Evolutionary conservation across 2,113 vertebrate genomes (phyloP).

Genomic region (Crocuta crocuta): DNA sequence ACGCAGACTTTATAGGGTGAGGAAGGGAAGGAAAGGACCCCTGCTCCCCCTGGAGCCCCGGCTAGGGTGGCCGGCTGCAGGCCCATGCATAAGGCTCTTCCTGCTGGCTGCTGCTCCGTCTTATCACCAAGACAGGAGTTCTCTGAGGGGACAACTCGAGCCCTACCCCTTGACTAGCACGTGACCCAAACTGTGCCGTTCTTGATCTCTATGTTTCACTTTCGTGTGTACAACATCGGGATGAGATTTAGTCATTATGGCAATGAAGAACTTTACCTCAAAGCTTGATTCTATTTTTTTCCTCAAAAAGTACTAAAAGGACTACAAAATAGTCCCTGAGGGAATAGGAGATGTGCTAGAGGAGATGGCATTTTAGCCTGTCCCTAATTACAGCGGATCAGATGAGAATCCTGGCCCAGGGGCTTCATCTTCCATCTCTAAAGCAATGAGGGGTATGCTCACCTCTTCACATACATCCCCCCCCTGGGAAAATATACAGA

Average conservation of each 20-base stretch:
- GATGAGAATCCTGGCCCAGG: background rate
- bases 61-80: background rate
- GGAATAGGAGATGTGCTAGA: background rate
- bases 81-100: background rate
- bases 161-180: background rate
- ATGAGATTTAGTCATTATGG: background rate
- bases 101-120: background rate
- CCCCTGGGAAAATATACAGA: background rate
- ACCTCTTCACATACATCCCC: background rate
- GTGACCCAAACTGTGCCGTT: background rate
- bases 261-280: background rate
- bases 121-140: background rate
- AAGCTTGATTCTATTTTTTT: background rate
- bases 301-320: background rate
- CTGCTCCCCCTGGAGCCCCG: background rate
- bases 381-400: accelerated
- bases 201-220: background rate
- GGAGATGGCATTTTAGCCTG: background rate
- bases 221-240: background rate
- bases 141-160: background rate
- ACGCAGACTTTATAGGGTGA: no score
- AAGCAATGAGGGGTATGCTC: accelerated
- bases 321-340: background rate
- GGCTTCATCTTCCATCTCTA: background rate
- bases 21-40: background rate